Evolutionary conservation across 2,888 invertebrate species (phyloP), one percentile per base, ranked within the genome.

Genomic region (Polydesmus complanatus): DNA sequence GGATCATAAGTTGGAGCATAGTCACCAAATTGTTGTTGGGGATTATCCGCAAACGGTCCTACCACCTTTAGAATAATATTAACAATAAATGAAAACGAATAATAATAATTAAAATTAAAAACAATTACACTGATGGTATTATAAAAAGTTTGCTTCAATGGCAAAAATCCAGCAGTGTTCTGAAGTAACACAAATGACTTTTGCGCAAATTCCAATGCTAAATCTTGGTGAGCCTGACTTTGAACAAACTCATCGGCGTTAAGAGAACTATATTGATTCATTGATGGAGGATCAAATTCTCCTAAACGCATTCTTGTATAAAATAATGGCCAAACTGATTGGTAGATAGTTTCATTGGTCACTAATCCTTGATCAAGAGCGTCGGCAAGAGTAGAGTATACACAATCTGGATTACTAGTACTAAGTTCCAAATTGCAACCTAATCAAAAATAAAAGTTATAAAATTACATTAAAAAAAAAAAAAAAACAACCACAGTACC

Each of bases 31-130:
- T 60, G 14, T 47, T 62, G 59, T 14, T 60, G 19, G 18, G 56
- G 54, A 62, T 62, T 60, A 50, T 62, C 52, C 19, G 62, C 59
- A 27, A 62, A 37, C 14, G 62, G 62, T 14, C 62, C 62, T 21
- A 62, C 55, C 26, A 62, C 51, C 62, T 58, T n/a, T 25, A 11
- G 5, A 54, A 22, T 11, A n/a, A 26, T 22, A 54, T 25, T 52
- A 19, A 47, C 11, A 47, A 51, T 51, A 22, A 22, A 8, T 21
- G 5, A 5, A 19, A 19, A 8, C 8, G 5, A 19, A 14, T 51
- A 11, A 14, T 21, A 14, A 51, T 21, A 19, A 19, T 51, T 19
- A 51, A 14, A n/a, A 5, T 14, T 21, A 51, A 51, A 51, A 8
- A 47, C 37, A 57, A 52, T 52, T 58, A 60, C 62, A 21, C 55